Evolutionary conservation across 2,113 vertebrate species (phyloP), one percentile per base, ranked within the genome.

Genomic region (Channa maculata): DNA sequence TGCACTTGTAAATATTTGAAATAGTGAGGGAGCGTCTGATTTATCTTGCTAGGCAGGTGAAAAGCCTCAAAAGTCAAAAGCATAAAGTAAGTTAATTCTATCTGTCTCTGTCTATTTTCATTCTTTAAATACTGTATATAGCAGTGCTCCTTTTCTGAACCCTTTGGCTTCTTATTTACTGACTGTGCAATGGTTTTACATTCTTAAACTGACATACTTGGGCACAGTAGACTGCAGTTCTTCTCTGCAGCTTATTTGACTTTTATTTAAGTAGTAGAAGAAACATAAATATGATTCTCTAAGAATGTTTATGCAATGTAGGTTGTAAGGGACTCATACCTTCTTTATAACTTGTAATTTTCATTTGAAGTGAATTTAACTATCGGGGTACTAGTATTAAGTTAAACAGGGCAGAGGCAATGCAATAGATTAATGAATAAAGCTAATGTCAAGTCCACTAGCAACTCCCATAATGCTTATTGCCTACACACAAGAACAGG

Each of bases 1-100:
- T 53, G 62, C 49, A 49, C 48, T 71, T 49, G 69, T 74, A 80
- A 86, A 85, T 85, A 82, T 86, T 87, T 82, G 67, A 82, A 70
- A 59, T 51, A 6, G 36, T 34, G 15, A 61, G 58, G 41, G 59
- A 59, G 65, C 9, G 45, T 66, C 41, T 75, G 72, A 83, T 88
- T 80, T 77, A 57, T 82, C 53, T 8, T 41, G 41, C 41, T 61
- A 67, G 48, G 43, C 54, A 66, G 60, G 54, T 72, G 60, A 67
- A 74, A 80, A 62, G 70, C 50, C 34, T 79, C 41, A 74, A 63
- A 80, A 77, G 44, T 67, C 37, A 70, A 73, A 24, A 78, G 73
- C 4, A 2, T 58, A 64, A 58, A 73, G 43, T 3, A 33, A 61
- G 51, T 60, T 76, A 78, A 84, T 82, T 83, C 54, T 10, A 44